Base-by-base conservation (phyloP, 2,797 vertebrate genomes). In the Phalloptychus januarius region DNA sequence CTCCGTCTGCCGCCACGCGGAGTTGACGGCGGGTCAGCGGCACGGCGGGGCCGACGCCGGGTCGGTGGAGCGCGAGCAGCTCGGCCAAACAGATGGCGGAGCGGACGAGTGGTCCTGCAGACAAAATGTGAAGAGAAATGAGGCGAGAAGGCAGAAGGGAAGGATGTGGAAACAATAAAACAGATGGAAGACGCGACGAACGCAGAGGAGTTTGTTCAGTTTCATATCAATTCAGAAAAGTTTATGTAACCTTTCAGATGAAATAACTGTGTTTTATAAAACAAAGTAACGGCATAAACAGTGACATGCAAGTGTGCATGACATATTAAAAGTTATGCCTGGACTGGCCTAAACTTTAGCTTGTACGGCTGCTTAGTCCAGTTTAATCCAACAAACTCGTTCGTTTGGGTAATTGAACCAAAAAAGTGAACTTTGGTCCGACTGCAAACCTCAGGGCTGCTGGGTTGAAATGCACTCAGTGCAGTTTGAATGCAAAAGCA, bases 71-170 rank as follows among this genome's bases (percentile, higher is more conserved):
- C 36, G 0, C 4, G 38, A 50, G 61, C 77, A n/a, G 67, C 48
- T 40, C 6, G 4, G 38, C 23, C 73, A 75, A 75, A 72, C 88
- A 92, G 89, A 91, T 87, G 91, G 85, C 4, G 4, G 71, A 48
- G 48, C 0, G 45, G 75, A 67, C 54, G 83, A 88, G 75, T 75
- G 86, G 79, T 77, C 76, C 63, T 45, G 74, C 75, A 82, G 88
- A 91, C 80, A 78, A 83, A 87, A 89, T 74, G 86, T 74, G 65
- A 87, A 84, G 84, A 88, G 91, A 91, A 79, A 50, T 0, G 79
- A 89, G 42, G 86, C n/a, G 81, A 81, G 45, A n/a, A 50, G 48
- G 20, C 28, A n/a, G 40, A 54, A 56, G 61, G 13, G 71, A 72
- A 40, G 50, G 69, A 76, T 4, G 61, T 73, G 44, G 2, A 7